A percentile compares a stretch with the other conserved stretches of the same genome.
These are phyloP conservation scores for Sebastes steindachneri DNA, from an alignment of 2,797 vertebrate genomes.

Conservation along the genomic window DNA sequence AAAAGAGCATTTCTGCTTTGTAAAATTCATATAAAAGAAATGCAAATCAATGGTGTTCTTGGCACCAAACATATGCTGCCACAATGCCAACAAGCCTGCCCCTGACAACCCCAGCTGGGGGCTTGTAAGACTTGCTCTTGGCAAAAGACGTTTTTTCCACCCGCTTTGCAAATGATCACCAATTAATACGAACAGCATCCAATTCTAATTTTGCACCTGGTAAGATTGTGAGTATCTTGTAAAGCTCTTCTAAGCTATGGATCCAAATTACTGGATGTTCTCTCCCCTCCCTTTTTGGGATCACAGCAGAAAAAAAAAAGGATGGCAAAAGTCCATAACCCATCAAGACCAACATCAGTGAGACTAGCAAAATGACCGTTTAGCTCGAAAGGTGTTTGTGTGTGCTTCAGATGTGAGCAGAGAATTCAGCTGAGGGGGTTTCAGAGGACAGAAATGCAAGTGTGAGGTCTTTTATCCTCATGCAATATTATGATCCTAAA, in stretches of 20 bases:
- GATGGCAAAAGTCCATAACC: constrained; percentile 61
- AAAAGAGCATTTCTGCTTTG: constrained; percentile 89
- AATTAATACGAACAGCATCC: constrained; percentile 90
- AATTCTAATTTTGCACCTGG: constrained; percentile 88
- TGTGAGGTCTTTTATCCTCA: background rate
- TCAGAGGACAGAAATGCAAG: background rate
- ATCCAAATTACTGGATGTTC: constrained; percentile 69
- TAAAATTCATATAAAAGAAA: constrained; percentile 91
- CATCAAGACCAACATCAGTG: constrained; percentile 14
- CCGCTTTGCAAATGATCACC: constrained; percentile 89
- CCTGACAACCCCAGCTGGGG: constrained; percentile 89
- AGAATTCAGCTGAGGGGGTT: constrained; percentile 4
- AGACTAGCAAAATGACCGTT: constrained; percentile 35
- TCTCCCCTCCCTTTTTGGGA: constrained; percentile 25
- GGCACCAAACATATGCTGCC: constrained; percentile 90
- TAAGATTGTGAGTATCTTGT: constrained; percentile 79
- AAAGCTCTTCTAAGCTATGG: constrained; percentile 71
- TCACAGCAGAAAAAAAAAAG: constrained; percentile 30
- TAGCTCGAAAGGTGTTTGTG: constrained; percentile 7
- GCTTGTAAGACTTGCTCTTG: constrained; percentile 89
- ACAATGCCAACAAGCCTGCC: constrained; percentile 89
- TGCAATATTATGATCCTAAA: background rate
- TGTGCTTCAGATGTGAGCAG: constrained; percentile 16
- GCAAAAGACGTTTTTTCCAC: constrained; percentile 86
- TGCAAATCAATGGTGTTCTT: constrained; percentile 91